Evolutionary conservation across 2,888 invertebrate species (phyloP).

Genomic region (Trissoscelio sp.): DNA sequence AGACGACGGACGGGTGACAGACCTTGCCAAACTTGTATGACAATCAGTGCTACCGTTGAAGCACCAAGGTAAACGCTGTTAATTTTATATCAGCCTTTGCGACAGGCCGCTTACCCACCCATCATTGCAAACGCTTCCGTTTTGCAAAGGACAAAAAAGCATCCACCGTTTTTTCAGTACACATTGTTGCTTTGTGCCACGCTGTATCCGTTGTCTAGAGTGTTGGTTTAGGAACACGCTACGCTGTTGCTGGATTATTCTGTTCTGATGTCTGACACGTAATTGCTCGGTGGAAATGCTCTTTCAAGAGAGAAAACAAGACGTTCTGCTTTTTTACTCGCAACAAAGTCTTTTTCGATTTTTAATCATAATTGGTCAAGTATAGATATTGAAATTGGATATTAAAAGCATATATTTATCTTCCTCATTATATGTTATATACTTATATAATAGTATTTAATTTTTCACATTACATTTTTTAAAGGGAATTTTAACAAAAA

Average conservation of each 20-base stretch:
- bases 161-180: conserved; percentile 19
- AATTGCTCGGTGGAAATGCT: conserved; percentile 9
- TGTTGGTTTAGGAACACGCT: conserved; percentile 24
- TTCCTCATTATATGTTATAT: too few species aligned
- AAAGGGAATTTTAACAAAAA: too few species aligned
- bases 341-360: too few species aligned
- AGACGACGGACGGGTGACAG: conserved; percentile 77
- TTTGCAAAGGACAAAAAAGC: conserved; percentile 31
- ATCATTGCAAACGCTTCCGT: conserved; percentile 43
- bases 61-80: conserved; percentile 76
- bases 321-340: not conserved
- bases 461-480: too few species aligned
- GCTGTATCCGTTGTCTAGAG: not conserved
- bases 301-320: not conserved
- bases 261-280: conserved; percentile 9
- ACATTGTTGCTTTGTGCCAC: conserved; percentile 43
- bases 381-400: too few species aligned
- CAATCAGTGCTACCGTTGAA: conserved; percentile 81
- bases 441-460: too few species aligned
- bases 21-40: conserved; percentile 78
- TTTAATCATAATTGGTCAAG: too few species aligned
- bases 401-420: too few species aligned
- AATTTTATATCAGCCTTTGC: conserved; percentile 48
- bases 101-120: conserved; percentile 47
- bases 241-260: conserved; percentile 6